Evolutionary conservation across 1,140 invertebrate species (phyloP), one percentile per base, ranked within the genome.

Genomic region (Micrasema longulum): DNA sequence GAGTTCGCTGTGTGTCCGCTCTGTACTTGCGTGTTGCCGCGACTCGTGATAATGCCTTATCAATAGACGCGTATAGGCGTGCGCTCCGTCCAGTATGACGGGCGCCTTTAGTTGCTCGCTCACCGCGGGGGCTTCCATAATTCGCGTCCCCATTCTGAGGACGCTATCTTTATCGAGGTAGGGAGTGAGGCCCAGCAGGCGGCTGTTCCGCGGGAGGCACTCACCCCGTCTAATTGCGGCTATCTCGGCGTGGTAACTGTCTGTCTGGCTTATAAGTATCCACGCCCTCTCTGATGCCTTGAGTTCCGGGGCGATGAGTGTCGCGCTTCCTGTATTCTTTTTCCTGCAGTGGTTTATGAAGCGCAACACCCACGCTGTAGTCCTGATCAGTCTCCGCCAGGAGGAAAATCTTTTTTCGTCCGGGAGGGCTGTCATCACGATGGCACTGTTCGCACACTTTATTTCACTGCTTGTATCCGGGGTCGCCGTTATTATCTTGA

Each of bases 261-360:
- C 16, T 9, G 36, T 1, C 12, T 60, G 55, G 2, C 2, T 18
- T 7, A 14, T 16, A 3, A 10, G 36, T 10, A 22, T 11, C 60
- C 60, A 63, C 0, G 11, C 18, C 2, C 1, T 1, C 12, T 63
- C 60, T 6, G 60, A 38, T 16, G 10, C 18, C 9, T 10, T 0
- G 12, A 26, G 4, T 12, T 45, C 38, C 1, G 22, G 22, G 12
- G 52, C 80, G 77, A 79, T 80, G 79, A 14, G 71, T 7, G 26
- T 31, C 2, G 26, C 26, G 16, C 79, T 78, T 68, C 76, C 76
- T 0, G 18, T 9, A 10, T 16, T 16, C 4, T 5, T 3, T 5
- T 20, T 20, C 2, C 12, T 20, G 12, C 50, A 53, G 9, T 22
- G 18, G 5, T 23, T 31, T 2, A 14, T 31, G 50, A 53, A 53